These are phyloP conservation scores for Puffinus mauretanicus DNA, from an alignment of 2,113 vertebrate genomes.

Conservation along the genomic window DNA sequence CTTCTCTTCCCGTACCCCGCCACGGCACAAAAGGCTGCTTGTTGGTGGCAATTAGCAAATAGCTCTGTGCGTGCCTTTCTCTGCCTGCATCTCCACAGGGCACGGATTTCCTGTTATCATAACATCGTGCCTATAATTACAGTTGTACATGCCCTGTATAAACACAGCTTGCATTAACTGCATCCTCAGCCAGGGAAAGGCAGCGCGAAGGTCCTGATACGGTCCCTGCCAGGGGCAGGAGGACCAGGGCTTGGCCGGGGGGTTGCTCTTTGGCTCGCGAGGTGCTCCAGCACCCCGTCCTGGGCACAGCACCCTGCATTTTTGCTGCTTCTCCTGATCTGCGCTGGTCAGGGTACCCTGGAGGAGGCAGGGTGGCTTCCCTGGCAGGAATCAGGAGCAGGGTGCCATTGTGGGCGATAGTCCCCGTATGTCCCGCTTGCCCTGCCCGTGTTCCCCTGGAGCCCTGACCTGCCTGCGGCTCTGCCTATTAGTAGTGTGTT, in stretches of 20 bases:
- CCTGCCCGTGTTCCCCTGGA: background rate
- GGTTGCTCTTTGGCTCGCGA: background rate
- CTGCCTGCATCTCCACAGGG: constrained; percentile 64
- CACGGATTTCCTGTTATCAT: constrained; percentile 72
- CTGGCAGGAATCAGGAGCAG: background rate
- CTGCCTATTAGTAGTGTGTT: background rate
- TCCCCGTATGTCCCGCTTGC: fast-evolving
- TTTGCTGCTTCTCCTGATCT: background rate
- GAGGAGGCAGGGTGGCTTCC: background rate
- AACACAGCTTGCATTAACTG: constrained; percentile 41
- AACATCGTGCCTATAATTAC: constrained; percentile 69
- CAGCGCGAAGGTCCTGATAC: background rate
- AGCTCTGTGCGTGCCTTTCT: constrained; percentile 30
- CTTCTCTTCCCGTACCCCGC: background rate
- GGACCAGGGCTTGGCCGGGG: background rate
- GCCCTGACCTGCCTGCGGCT: background rate
- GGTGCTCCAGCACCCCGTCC: background rate
- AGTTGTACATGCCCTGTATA: constrained; percentile 57
- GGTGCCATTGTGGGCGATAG: fast-evolving
- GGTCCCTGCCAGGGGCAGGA: background rate
- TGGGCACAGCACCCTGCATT: background rate
- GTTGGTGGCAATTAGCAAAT: constrained; percentile 56
- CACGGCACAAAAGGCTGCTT: constrained; percentile 29
- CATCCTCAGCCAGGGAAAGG: constrained; percentile 9
- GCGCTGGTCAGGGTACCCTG: background rate